These are phyloP conservation scores for Cloeon dipterum DNA, from an alignment of 2,888 invertebrate species.

Conservation along the genomic window DNA sequence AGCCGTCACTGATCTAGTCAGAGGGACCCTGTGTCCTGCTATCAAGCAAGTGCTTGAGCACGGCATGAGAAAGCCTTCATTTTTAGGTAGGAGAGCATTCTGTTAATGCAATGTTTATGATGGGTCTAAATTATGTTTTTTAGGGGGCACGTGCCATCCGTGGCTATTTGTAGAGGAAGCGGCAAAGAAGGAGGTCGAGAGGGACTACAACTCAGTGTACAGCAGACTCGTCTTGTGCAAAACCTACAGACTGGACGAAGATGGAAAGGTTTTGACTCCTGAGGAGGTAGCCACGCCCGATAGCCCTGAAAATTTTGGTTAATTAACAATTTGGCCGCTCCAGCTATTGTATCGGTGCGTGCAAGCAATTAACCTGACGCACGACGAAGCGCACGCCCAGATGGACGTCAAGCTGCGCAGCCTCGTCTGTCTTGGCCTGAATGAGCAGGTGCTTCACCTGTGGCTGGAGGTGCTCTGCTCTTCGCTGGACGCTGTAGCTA, in stretches of 20 bases:
- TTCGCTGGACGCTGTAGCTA: constrained; percentile 78
- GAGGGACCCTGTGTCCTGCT: constrained; percentile 81
- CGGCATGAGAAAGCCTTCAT: constrained; percentile 78
- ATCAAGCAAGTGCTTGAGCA: constrained; percentile 85
- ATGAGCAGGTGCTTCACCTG: constrained; percentile 92
- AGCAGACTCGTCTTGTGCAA: constrained; percentile 90
- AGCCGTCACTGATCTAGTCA: constrained; percentile 85
- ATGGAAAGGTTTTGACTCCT: constrained; percentile 94
- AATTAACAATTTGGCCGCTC: too few species aligned
- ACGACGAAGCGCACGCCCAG: constrained; percentile 89
- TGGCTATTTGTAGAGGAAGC: constrained; percentile 98
- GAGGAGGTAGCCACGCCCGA: constrained; percentile 45
- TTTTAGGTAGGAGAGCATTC: constrained; percentile 37
- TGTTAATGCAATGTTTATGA: background rate
- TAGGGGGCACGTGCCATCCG: constrained; percentile 85
- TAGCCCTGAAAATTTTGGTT: too few species aligned
- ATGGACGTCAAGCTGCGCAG: constrained; percentile 97
- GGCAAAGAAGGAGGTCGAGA: constrained; percentile 86
- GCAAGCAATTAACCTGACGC: constrained; percentile 84
- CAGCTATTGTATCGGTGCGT: constrained; percentile 77
- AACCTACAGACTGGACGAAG: constrained; percentile 94
- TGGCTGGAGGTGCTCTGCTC: constrained; percentile 98
- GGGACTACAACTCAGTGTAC: constrained; percentile 94
- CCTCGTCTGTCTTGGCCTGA: constrained; percentile 82
- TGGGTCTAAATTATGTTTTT: constrained; percentile 7